Evolutionary conservation across 2,888 invertebrate genomes (phyloP).

Genomic region (Unio delphinus): DNA sequence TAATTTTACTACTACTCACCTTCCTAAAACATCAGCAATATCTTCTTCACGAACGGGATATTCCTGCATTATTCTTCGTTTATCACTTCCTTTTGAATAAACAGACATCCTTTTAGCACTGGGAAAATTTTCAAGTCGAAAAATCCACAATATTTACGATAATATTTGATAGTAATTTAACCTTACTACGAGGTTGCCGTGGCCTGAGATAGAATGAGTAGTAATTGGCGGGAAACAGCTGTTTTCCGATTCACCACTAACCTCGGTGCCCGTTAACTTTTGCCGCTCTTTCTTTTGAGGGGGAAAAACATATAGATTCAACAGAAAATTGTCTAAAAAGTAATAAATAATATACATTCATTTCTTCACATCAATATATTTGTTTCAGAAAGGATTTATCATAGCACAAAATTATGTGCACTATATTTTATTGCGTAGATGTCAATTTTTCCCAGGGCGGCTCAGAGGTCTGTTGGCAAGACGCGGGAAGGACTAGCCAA

Average conservation of each 20-base stretch:
- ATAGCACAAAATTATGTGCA: conserved; percentile 10
- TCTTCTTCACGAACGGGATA: conserved; percentile 54
- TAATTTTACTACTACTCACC: conserved; percentile 61
- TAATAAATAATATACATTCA: too few relatives aligned
- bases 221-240: conserved; percentile 70
- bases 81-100: conserved; percentile 48
- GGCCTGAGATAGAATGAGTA: conserved; percentile 65
- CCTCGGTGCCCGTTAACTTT: conserved; percentile 18
- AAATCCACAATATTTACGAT: conserved; percentile 25
- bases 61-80: conserved; percentile 51
- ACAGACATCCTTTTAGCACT: conserved; percentile 41
- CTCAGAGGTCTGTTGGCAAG: conserved; percentile 58
- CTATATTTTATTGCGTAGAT: conserved; percentile 47
- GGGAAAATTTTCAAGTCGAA: conserved; percentile 4
- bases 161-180: conserved; percentile 35
- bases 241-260: conserved; percentile 59
- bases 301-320: neutral
- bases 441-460: conserved; percentile 36
- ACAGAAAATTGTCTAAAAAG: neutral
- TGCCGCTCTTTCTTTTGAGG: conserved; percentile 19
- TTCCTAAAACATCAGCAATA: conserved; percentile 55
- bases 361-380: neutral
- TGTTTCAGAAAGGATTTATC: neutral
- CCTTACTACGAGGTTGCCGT: conserved; percentile 56
- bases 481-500: conserved; percentile 67